Percentiles rank a stretch among this genome's conserved stretches.
Evolutionary conservation across 1,140 invertebrate species (phyloP).

Genomic region (Holotrichia oblita): DNA sequence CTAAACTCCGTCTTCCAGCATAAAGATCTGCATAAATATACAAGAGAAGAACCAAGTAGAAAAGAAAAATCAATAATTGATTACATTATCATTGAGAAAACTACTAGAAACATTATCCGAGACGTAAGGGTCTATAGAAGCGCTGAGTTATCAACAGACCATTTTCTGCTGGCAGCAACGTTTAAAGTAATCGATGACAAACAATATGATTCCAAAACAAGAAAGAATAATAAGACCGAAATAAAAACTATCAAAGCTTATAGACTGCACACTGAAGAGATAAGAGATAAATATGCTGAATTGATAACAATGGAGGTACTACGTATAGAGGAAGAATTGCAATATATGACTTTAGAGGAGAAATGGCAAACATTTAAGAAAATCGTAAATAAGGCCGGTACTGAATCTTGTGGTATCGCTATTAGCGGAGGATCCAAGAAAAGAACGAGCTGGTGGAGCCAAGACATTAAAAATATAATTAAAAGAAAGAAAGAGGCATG

Average conservation of each 20-base stretch:
- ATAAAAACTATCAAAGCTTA: not conserved
- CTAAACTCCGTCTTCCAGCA: not conserved
- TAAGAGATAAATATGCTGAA: constrained; percentile 5
- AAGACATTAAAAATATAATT: not conserved
- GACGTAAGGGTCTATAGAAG: not conserved
- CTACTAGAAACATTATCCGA: not conserved
- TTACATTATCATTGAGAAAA: not conserved
- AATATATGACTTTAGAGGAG: not conserved
- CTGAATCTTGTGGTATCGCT: not conserved
- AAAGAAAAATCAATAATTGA: constrained; percentile 25
- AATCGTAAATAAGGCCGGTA: not conserved
- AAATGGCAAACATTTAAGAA: not conserved
- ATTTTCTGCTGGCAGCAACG: not conserved
- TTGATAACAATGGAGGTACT: not conserved
- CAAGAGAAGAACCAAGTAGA: not conserved
- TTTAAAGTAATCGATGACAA: not conserved
- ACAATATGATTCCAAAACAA: not conserved
- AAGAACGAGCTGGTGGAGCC: not conserved
- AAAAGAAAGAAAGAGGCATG: not conserved
- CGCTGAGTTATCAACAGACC: not conserved
- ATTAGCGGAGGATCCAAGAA: not conserved
- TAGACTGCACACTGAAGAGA: not conserved
- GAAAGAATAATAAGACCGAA: not conserved
- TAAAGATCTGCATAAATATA: constrained; percentile 3
- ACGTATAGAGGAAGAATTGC: not conserved